These are phyloP conservation scores for Serrognathus titanus DNA, from an alignment of 2,888 invertebrate species.

Conservation along the genomic window DNA sequence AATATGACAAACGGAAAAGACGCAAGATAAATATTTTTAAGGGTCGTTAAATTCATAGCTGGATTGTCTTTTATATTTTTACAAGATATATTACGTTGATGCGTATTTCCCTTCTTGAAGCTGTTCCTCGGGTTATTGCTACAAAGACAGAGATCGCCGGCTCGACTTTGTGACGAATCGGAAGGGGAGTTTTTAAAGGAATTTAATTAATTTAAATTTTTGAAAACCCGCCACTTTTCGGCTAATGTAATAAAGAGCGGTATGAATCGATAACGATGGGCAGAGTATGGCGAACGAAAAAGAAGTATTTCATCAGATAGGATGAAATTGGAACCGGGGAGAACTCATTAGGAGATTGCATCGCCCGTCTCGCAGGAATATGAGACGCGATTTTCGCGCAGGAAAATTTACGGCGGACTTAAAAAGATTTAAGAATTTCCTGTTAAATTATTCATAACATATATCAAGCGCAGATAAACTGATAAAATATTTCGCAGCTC, in stretches of 20 bases:
- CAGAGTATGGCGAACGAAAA: slow-evolving; percentile 14
- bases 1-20: too few species aligned
- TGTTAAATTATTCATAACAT: neutral
- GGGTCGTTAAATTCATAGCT: too few species aligned
- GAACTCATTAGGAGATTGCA: slow-evolving; percentile 14
- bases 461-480: neutral
- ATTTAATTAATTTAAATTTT: too few species aligned
- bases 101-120: too few species aligned
- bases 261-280: slow-evolving; percentile 19
- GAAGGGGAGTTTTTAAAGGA: too few species aligned
- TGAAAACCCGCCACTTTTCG: slow-evolving; percentile 15
- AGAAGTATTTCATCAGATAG: slow-evolving; percentile 21
- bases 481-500: neutral
- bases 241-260: slow-evolving; percentile 15
- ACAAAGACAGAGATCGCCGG: too few species aligned
- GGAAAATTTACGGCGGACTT: slow-evolving; percentile 20
- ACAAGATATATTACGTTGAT: too few species aligned
- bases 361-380: slow-evolving; percentile 24
- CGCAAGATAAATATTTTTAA: too few species aligned
- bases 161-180: too few species aligned
- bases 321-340: slow-evolving; percentile 24
- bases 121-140: too few species aligned
- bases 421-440: slow-evolving; percentile 18
- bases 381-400: slow-evolving; percentile 24
- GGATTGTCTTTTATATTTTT: too few species aligned